These are phyloP conservation scores for Parazoanthus swiftii DNA, from an alignment of 92 coral and sea anemone genomes.

Conservation along the genomic window DNA sequence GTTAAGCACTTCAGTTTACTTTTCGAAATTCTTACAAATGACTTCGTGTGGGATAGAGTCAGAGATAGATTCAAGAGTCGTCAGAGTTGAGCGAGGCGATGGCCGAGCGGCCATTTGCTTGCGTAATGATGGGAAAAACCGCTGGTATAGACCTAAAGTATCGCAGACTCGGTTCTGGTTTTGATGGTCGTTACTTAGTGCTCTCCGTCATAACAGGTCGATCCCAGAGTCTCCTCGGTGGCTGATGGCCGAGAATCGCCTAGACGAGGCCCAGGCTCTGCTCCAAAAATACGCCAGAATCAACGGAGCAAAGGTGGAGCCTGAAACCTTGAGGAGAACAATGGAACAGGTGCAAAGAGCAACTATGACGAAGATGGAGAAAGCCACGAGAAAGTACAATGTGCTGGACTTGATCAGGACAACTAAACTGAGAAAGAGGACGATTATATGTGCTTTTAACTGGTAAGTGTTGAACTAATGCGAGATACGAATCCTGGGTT, in stretches of 20 bases:
- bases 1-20: too few species aligned
- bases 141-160: too few species aligned
- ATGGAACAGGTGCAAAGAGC: conserved; percentile 61
- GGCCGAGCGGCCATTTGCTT: too few species aligned
- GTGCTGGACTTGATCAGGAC: conserved; percentile 61
- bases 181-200: too few species aligned
- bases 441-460: conserved; percentile 66
- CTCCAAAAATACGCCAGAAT: conserved; percentile 60
- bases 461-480: conserved; percentile 48
- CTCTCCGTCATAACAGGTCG: conserved; percentile 32
- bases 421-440: conserved; percentile 66
- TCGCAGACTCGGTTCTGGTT: too few species aligned
- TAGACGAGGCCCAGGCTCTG: conserved; percentile 64
- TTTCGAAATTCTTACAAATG: too few species aligned
- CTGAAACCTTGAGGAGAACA: conserved; percentile 46
- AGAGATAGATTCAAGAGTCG: too few species aligned
- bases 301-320: conserved; percentile 62
- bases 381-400: conserved; percentile 25
- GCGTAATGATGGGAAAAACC: too few species aligned
- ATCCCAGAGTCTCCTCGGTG: conserved; percentile 86
- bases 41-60: too few species aligned
- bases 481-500: too few species aligned
- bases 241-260: conserved; percentile 75
- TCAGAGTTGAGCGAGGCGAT: too few species aligned
- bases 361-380: conserved; percentile 35